phyloP scores from a whole-genome alignment of 1,140 invertebrate species.

The Calephelis nemesis region DNA sequence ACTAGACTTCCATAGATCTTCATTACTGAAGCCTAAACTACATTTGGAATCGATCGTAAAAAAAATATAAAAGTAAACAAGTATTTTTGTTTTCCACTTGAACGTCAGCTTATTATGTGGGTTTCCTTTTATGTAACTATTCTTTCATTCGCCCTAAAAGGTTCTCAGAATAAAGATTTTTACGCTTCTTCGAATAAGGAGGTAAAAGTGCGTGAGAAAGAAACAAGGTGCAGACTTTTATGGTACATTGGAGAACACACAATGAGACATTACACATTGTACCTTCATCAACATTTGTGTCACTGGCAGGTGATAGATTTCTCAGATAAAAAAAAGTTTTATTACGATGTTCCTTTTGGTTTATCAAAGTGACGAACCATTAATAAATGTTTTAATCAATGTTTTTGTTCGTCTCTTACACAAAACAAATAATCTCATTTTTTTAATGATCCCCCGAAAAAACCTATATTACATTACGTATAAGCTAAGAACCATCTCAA shows the following conservation, averaged over 20 bases:
- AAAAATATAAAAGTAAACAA: no score
- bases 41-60: no score
- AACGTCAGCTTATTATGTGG: constrained; percentile 20
- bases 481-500: no score
- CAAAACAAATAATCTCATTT: no score
- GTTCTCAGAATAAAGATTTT: constrained; percentile 49
- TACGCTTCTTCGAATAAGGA: constrained; percentile 47
- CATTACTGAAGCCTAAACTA: no score
- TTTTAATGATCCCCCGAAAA: no score
- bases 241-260: constrained; percentile 39
- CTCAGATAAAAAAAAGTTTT: background rate
- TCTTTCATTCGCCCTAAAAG: constrained; percentile 44
- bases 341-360: background rate
- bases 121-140: constrained; percentile 34
- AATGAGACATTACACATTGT: constrained; percentile 47
- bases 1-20: no score
- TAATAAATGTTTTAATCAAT: no score
- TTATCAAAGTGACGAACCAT: no score
- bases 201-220: constrained; percentile 54
- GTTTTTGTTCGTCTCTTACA: no score
- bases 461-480: no score
- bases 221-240: constrained; percentile 44
- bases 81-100: constrained; percentile 4
- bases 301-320: constrained; percentile 33
- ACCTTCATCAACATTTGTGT: constrained; percentile 50